Base-by-base conservation (phyloP, 1,140 invertebrate genomes). In the Papilio xuthus region DNA sequence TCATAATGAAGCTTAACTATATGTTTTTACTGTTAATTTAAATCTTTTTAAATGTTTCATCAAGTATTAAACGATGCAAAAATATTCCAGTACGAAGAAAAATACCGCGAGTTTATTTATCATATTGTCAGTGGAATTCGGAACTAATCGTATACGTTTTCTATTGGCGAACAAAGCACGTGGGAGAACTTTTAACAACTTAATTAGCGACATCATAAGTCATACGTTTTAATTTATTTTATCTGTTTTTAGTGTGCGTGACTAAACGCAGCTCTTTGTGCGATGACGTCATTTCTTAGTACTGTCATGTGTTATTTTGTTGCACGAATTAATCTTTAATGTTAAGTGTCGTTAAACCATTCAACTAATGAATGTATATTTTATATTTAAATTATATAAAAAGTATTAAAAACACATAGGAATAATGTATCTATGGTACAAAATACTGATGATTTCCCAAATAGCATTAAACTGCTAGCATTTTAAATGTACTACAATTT, bases 131-230 rank as follows among this genome's bases (percentile, higher is more conserved):
- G 50, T 53, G 32, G 26, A 67, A 67, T 15, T 28, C 13, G 13
- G 23, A 28, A 28, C 28, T 67, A 13, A 13, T 15, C n/a, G 8
- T n/a, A n/a, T 53, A 53, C 0, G 20, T 0, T 53, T 50, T 18
- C 50, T 18, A 8, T 7, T 53, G n/a, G 50, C n/a, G 15, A 18
- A 53, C 50, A 4, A 60, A 67, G 60, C 12, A 67, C 60, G 60
- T 28, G 60, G 60, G 23, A 67, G 60, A 67, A 28, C 26, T 67
- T 67, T 67, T 67, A 67, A 67, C 26, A 67, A 67, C 60, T 28
- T 67, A 28, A 67, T 67, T 67, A 67, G 26, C 26, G 60, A 28
- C 12, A 26, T 1, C 26, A 67, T 67, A 26, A 67, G 60, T 67
- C 23, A 28, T 67, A 67, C 26, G 60, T 67, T 67, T 28, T 32